Conservation (phyloP, 1,140 invertebrate genomes). For the Leptopilina clavipes region DNA sequence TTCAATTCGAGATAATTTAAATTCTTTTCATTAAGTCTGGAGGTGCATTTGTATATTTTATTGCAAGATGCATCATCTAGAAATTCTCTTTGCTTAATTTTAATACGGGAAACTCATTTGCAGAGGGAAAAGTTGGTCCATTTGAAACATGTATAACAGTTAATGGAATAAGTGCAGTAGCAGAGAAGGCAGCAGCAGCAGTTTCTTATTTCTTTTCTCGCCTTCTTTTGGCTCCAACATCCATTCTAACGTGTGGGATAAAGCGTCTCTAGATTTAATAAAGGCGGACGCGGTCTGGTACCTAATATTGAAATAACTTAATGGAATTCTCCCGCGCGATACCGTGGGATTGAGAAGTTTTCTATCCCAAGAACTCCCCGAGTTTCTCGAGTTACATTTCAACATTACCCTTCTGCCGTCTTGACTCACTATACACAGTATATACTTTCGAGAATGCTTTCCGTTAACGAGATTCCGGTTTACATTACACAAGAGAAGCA, state of each 20-base stretch:
- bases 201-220: conserved; percentile 46
- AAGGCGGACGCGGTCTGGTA: conserved; percentile 36
- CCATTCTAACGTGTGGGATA: conserved; percentile 38
- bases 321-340: conserved; percentile 33
- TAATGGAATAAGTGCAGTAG: conserved; percentile 27
- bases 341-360: conserved; percentile 13
- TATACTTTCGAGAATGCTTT: conserved; percentile 9
- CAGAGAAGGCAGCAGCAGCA: conserved; percentile 18
- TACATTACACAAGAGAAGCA: conserved; percentile 8
- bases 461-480: conserved; percentile 11
- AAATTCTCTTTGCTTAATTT: conserved; percentile 19
- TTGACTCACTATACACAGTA: background rate
- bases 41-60: background rate
- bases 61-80: background rate
- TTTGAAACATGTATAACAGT: conserved; percentile 20
- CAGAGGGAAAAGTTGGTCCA: background rate
- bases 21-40: too few species aligned
- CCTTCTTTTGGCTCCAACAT: conserved; percentile 35
- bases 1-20: too few species aligned
- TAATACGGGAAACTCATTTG: background rate
- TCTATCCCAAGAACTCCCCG: conserved; percentile 1
- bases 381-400: conserved; percentile 32
- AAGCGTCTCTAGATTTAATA: conserved; percentile 33
- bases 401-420: conserved; percentile 16
- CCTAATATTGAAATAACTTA: conserved; percentile 39